Conservation (phyloP, 2,888 invertebrate species). For the Scrobipalpa costella region DNA sequence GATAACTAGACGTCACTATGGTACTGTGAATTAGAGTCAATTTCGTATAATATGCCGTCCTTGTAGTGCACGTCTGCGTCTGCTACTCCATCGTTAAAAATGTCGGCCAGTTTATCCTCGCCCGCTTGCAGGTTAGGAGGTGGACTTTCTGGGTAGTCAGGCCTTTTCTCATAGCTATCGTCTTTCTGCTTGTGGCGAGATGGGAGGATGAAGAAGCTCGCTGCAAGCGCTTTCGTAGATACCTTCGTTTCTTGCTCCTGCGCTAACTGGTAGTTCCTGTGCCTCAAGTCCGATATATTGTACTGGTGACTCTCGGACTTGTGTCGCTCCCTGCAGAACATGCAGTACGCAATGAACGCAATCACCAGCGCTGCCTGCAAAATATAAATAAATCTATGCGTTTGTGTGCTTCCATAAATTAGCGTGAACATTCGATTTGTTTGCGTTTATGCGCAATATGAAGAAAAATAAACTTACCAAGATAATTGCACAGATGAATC, state of each 20-base stretch:
- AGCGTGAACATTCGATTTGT: neutral
- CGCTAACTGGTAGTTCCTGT: conserved; percentile 51
- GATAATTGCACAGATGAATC: conserved; percentile 65
- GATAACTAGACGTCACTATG: conserved; percentile 57
- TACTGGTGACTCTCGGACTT: conserved; percentile 62
- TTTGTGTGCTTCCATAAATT: neutral
- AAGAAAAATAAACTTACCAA: conserved; percentile 58
- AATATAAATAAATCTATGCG: conserved; percentile 21
- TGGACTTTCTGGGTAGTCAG: conserved; percentile 68
- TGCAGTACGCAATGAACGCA: conserved; percentile 69
- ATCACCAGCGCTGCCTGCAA: conserved; percentile 63
- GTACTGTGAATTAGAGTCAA: conserved; percentile 47
- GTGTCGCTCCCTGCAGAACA: conserved; percentile 69
- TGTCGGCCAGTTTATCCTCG: conserved; percentile 60
- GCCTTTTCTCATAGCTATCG: conserved; percentile 59
- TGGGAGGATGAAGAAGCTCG: conserved; percentile 65
- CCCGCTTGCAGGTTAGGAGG: conserved; percentile 51
- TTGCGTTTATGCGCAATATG: neutral
- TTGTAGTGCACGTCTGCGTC: conserved; percentile 49
- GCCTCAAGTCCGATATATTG: conserved; percentile 59
- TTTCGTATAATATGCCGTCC: conserved; percentile 63
- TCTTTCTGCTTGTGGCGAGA: conserved; percentile 58
- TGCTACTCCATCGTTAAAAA: conserved; percentile 49
- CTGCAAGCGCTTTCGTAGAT: conserved; percentile 50
- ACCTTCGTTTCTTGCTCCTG: conserved; percentile 45